A percentile compares a stretch with the other conserved stretches of the same genome.
Evolutionary conservation across 2,113 vertebrate species (phyloP).

Genomic region (Oncorhynchus keta): DNA sequence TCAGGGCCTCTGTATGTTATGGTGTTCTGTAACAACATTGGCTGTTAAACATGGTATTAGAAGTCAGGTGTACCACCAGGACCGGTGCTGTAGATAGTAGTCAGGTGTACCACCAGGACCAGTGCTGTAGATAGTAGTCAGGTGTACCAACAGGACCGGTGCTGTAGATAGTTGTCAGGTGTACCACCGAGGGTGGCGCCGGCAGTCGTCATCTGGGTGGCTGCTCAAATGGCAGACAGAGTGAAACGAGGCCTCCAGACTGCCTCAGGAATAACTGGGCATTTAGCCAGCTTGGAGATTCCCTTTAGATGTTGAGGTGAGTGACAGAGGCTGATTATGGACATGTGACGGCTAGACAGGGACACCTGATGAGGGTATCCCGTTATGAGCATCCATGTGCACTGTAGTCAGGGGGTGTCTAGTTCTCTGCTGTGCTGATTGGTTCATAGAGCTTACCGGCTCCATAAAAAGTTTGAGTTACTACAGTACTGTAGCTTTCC

Average conservation of each 20-base stretch:
- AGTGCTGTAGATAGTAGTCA: too few species aligned
- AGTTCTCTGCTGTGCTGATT: not conserved
- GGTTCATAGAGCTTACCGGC: not conserved
- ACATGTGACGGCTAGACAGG: constrained; percentile 18
- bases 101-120: too few species aligned
- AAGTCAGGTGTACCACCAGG: not conserved
- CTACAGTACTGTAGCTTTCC: not conserved
- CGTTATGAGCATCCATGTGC: constrained; percentile 18
- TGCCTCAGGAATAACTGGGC: constrained; percentile 50
- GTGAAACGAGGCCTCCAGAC: constrained; percentile 28
- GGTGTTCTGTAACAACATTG: constrained; percentile 18
- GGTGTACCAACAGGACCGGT: too few species aligned
- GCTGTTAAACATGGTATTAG: constrained; percentile 32
- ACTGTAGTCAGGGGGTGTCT: not conserved
- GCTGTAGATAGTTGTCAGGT: not conserved
- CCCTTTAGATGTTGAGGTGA: constrained; percentile 25
- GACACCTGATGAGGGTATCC: constrained; percentile 23
- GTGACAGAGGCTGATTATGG: constrained; percentile 42
- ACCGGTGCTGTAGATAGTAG: too few species aligned
- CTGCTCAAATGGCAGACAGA: constrained; percentile 35
- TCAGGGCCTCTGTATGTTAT: constrained; percentile 18
- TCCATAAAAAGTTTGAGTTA: constrained; percentile 11
- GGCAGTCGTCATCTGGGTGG: constrained; percentile 16
- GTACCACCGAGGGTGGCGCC: not conserved
- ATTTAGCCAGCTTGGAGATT: constrained; percentile 46